Evolutionary conservation across 2,113 vertebrate species (phyloP), one percentile per base, ranked within the genome.

Genomic region (Eubucco bourcierii): DNA sequence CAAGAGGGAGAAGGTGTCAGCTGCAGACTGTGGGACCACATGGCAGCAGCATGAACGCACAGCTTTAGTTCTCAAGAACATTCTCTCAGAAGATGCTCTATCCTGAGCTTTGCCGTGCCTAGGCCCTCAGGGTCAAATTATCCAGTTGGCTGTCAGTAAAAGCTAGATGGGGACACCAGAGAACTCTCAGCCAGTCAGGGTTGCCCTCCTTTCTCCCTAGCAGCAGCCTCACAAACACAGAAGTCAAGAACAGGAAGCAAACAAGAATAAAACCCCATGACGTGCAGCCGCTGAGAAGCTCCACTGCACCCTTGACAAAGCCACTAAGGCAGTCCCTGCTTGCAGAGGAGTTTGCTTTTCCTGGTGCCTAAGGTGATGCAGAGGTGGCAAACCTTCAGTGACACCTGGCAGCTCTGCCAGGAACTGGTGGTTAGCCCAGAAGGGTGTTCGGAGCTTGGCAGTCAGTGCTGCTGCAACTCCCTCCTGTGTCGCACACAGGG

Each of bases 11-110:
- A 67, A 71, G 14, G 28, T 5, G 10, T 78, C 13, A 33, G 76
- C 65, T 90, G 47, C 82, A 77, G 67, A 28, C 15, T 1, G 0
- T 0, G 3, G 50, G 34, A 52, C 56, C 7, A 1, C 31, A 24
- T 0, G 0, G 58, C 53, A 53, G 31, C 2, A 0, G 21, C 31
- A 25, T 12, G 41, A 53, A 19, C 6, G 46, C 73, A 87, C 24
- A 66, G 46, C 20, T 89, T 68, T 0, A 0, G 59, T 87, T 84
- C 39, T 84, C 14, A 4, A 18, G 20, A 80, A 53, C 0, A 1
- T 17, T 37, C 41, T 61, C 50, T 70, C 5, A 1, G 29, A 83
- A 77, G 65, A 77, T 27, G 9, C 39, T 87, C 63, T 20, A 9
- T 46, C 39, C 68, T 0, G 2, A 75, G 53, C 34, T 87, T 46